These are phyloP conservation scores for Xenentodon cancila DNA, from an alignment of 2,797 vertebrate genomes.

Conservation along the genomic window DNA sequence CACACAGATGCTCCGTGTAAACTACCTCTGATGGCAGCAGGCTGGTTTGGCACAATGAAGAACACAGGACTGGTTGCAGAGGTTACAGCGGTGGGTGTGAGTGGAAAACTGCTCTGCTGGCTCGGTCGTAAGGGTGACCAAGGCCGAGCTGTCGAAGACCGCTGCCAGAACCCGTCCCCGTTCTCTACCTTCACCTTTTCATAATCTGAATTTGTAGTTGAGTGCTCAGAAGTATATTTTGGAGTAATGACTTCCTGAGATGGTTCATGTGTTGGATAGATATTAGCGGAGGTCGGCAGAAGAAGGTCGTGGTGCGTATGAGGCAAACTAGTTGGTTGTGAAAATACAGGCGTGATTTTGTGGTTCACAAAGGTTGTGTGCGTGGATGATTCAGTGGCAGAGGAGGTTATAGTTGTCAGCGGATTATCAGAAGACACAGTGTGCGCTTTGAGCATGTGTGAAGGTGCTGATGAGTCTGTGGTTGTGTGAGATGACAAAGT, in stretches of 20 bases:
- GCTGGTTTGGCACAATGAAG: conserved; percentile 76
- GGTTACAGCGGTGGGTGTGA: conserved; percentile 10
- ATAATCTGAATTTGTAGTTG: conserved; percentile 12
- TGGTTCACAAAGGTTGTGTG: neutral
- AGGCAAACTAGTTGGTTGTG: conserved; percentile 5
- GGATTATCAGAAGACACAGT: neutral
- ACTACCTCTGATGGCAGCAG: conserved; percentile 73
- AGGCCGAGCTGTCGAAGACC: conserved; percentile 16
- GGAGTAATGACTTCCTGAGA: conserved; percentile 3
- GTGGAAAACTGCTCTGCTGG: neutral
- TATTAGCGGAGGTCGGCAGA: neutral
- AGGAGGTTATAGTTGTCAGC: neutral
- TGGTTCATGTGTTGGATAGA: conserved; percentile 14
- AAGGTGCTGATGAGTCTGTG: conserved; percentile 4
- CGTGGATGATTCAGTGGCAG: neutral
- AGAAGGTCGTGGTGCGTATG: neutral
- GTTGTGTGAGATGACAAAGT: conserved; percentile 1
- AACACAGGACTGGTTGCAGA: conserved; percentile 56
- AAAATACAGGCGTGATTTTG: neutral
- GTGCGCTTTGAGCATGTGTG: conserved; percentile 8
- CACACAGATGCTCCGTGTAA: neutral
- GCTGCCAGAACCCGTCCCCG: conserved; percentile 1
- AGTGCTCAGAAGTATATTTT: neutral
- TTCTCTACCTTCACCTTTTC: neutral
- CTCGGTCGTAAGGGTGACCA: conserved; percentile 1